Conservation (phyloP, 2,888 invertebrate species). For the Eudemis profundana region DNA sequence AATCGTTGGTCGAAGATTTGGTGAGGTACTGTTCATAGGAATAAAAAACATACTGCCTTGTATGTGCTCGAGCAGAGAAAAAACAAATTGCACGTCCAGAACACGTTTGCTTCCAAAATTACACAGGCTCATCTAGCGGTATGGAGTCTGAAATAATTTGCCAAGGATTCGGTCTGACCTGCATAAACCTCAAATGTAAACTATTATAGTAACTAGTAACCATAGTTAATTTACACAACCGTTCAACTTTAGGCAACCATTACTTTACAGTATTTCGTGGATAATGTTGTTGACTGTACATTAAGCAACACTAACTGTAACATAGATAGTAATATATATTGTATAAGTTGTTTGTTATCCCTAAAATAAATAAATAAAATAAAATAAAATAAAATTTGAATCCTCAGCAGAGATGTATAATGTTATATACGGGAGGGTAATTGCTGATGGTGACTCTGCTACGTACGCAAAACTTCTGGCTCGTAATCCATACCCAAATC, state of each 20-base stretch:
- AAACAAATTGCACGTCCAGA: slow-evolving; percentile 20
- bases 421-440: slow-evolving; percentile 43
- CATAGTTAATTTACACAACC: too few relatives aligned
- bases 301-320: too few relatives aligned
- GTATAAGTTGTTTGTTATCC: too few relatives aligned
- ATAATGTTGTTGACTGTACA: too few relatives aligned
- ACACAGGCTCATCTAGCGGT: slow-evolving; percentile 34
- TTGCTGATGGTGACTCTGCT: slow-evolving; percentile 29
- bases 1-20: slow-evolving; percentile 46
- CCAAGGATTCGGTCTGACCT: too few relatives aligned
- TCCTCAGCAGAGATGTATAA: slow-evolving; percentile 21
- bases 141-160: slow-evolving; percentile 34
- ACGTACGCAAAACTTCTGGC: slow-evolving; percentile 15
- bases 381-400: too few relatives aligned
- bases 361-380: too few relatives aligned
- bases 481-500: neutral
- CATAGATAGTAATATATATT: too few relatives aligned
- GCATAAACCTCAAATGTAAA: too few relatives aligned
- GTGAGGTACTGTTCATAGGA: slow-evolving; percentile 44
- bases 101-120: slow-evolving; percentile 46
- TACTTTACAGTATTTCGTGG: too few relatives aligned
- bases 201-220: too few relatives aligned
- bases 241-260: too few relatives aligned
- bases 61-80: slow-evolving; percentile 46
- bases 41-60: slow-evolving; percentile 48